A percentile compares a stretch with the other conserved stretches of the same genome.
These are phyloP conservation scores for Marmota flaviventris DNA, from an alignment of 2,113 vertebrate species.

Conservation along the genomic window DNA sequence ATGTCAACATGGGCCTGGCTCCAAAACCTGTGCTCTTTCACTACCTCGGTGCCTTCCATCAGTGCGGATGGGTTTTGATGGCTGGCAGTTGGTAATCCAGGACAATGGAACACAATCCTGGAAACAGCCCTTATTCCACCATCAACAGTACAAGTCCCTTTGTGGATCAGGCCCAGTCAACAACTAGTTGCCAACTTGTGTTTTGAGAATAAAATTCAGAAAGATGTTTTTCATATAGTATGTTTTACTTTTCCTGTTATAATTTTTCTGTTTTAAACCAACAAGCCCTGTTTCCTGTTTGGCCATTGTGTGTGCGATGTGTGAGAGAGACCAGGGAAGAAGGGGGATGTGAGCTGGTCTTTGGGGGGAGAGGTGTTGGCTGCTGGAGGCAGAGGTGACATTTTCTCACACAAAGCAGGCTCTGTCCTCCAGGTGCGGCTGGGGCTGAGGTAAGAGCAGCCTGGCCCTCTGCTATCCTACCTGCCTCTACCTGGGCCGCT, in stretches of 20 bases:
- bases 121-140: neutral
- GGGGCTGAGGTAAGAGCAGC: neutral
- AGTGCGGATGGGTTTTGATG: accelerated
- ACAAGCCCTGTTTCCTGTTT: neutral
- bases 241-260: neutral
- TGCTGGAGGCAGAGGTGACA: neutral
- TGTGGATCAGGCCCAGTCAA: neutral
- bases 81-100: too few relatives aligned
- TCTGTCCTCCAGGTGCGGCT: neutral
- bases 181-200: neutral
- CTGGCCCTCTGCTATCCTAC: neutral
- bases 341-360: too few relatives aligned
- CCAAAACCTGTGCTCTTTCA: neutral
- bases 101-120: too few relatives aligned
- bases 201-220: neutral
- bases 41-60: accelerated
- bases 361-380: neutral
- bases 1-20: neutral
- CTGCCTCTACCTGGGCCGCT: neutral
- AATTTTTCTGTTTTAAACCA: neutral
- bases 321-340: neutral
- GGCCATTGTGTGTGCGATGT: too few relatives aligned
- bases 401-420: neutral
- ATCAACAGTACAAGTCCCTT: neutral
- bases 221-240: neutral